phyloP scores from a whole-genome alignment of 2,797 vertebrate species.

The Synaphobranchus kaupii region DNA sequence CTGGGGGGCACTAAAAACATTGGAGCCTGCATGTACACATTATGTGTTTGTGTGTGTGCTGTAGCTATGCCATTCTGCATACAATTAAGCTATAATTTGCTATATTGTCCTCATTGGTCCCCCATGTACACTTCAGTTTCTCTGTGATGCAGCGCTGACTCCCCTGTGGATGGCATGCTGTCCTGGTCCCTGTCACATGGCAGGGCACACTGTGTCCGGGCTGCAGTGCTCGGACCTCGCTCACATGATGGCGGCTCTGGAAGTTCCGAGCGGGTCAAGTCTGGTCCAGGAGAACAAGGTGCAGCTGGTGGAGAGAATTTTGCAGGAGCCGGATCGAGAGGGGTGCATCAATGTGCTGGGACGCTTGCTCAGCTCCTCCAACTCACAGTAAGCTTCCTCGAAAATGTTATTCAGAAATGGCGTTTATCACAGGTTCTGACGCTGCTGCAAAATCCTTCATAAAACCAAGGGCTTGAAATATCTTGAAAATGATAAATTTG shows the following conservation, averaged over 20 bases:
- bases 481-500: background rate
- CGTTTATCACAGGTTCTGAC: background rate
- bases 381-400: slow-evolving; percentile 47
- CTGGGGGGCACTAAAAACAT: background rate
- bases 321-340: slow-evolving; percentile 35
- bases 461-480: background rate
- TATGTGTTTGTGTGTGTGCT: background rate
- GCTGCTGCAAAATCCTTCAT: background rate
- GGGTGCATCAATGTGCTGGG: slow-evolving; percentile 40
- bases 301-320: slow-evolving; percentile 36
- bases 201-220: slow-evolving; percentile 17
- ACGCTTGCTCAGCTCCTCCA: slow-evolving; percentile 37
- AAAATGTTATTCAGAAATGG: background rate
- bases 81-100: background rate
- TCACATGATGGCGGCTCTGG: slow-evolving; percentile 43
- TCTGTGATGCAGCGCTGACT: background rate
- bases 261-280: slow-evolving; percentile 28
- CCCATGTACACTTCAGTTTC: background rate
- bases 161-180: slow-evolving; percentile 22
- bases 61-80: background rate
- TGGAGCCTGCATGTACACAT: background rate
- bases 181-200: slow-evolving; percentile 11
- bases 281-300: slow-evolving; percentile 40
- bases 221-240: slow-evolving; percentile 41
- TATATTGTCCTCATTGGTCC: background rate